Conservation (phyloP, 1,140 invertebrate species). For the Drosophila kepulauana region DNA sequence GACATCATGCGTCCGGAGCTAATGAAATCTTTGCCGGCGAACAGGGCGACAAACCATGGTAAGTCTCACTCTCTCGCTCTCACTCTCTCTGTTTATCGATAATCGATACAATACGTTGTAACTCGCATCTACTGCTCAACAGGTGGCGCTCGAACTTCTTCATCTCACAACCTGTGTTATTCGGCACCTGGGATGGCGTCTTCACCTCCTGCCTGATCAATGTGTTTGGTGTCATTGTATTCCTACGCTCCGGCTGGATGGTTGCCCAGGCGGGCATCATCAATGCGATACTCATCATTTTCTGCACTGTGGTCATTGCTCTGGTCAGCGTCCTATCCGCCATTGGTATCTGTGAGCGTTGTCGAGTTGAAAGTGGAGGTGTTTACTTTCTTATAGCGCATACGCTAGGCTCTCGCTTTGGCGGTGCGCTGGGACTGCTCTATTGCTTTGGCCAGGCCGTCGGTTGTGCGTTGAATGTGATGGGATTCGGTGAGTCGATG, state of each 20-base stretch:
- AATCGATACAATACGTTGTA: neutral
- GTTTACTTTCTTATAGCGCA: constrained; percentile 98
- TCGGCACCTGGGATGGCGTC: constrained; percentile 99
- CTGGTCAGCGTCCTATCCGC: constrained; percentile 96
- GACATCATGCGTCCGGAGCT: constrained; percentile 92
- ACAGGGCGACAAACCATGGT: constrained; percentile 87
- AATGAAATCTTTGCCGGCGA: constrained; percentile 96
- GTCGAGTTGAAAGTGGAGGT: constrained; percentile 96
- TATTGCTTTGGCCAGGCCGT: constrained; percentile 99
- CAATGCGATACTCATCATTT: constrained; percentile 94
- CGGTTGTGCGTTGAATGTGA: constrained; percentile 96
- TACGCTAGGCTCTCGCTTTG: constrained; percentile 96
- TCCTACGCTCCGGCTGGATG: constrained; percentile 98
- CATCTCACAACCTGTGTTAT: constrained; percentile 96
- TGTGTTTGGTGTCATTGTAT: constrained; percentile 98
- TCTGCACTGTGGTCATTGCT: constrained; percentile 94
- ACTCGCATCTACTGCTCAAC: constrained; percentile 58
- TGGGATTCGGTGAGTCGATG: constrained; percentile 98
- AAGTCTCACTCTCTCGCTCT: constrained; percentile 1
- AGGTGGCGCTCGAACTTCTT: constrained; percentile 98
- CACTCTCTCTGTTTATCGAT: neutral
- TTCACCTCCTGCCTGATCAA: constrained; percentile 94
- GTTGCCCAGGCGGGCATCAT: constrained; percentile 97
- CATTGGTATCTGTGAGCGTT: constrained; percentile 97
- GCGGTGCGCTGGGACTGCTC: constrained; percentile 95